Base-by-base conservation (phyloP, 2,797 vertebrate genomes). In the Dicrostonyx torquatus region DNA sequence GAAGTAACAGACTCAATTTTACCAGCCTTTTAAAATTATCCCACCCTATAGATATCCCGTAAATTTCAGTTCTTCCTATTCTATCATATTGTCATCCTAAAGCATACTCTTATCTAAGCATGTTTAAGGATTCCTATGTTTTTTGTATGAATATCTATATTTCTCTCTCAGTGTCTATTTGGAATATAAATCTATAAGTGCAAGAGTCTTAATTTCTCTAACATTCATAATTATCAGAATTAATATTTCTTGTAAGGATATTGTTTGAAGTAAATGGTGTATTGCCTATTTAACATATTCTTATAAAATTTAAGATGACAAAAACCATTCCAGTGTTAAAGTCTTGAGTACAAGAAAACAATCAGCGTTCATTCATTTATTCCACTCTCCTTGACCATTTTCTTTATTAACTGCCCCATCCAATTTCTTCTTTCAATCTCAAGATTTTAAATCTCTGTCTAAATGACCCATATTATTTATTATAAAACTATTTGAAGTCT, bases 391-490 rank as follows among this genome's bases (percentile, higher is more conserved):
- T 80, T 73, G 37, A 22, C 53, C 9, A 43, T 76, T 9, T 93
- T 12, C 14, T 78, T 77, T 91, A 92, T 68, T 83, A 84, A 66
- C 50, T 50, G 14, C 45, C 58, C 13, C 24, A 31, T 78, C 34
- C 73, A 78, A 90, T 90, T 62, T 48, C 34, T 53, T 93, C 3
- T 88, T 90, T 94, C 29, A 83, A 64, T 88, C 64, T 73, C 45
- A 87, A 34, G 76, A 6, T 18, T 88, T 70, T 70, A 78, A 94
- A 82, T 95, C 58, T 60, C 24, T 75, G 43, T 20, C 5, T 37
- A 85, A 93, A 68, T 4, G 26, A 18, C 40, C 26, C 29, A 77
- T 50, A 82, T 68, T 84, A 68, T 82, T 85, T 96, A 9, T 55
- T 64, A 76, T 68, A 20, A 10, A 86, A 34, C 10, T 43, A 66